A percentile compares a stretch with the other conserved stretches of the same genome.
These are phyloP conservation scores for Drosophila formosana DNA, from an alignment of 2,888 invertebrate species.

Conservation along the genomic window DNA sequence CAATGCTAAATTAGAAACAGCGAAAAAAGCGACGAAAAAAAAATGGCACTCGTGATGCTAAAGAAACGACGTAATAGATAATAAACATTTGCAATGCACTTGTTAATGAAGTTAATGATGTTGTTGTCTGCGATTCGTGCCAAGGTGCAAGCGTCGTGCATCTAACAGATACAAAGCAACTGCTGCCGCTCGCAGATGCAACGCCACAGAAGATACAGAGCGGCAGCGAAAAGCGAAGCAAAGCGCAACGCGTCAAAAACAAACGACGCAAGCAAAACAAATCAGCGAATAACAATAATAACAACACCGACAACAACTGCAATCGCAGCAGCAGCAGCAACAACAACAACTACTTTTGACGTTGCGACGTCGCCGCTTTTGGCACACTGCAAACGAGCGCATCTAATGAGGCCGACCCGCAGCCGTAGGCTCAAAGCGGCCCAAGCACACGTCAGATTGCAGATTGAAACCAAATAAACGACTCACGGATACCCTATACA, in stretches of 20 bases:
- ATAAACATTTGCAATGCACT: constrained; percentile 65
- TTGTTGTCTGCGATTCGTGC: constrained; percentile 66
- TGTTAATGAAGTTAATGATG: constrained; percentile 74
- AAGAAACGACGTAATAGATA: constrained; percentile 53
- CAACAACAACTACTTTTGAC: constrained; percentile 33
- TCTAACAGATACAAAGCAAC: constrained; percentile 55
- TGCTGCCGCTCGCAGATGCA: constrained; percentile 19
- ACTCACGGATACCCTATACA: constrained; percentile 22
- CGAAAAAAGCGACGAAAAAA: constrained; percentile 1
- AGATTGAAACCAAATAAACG: background rate
- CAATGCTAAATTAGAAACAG: background rate
- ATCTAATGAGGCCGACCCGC: constrained; percentile 68
- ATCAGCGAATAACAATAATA: constrained; percentile 61
- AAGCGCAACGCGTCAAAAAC: constrained; percentile 59
- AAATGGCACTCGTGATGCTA: constrained; percentile 22
- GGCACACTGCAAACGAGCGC: constrained; percentile 65
- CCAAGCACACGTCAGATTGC: constrained; percentile 28
- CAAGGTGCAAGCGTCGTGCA: constrained; percentile 69
- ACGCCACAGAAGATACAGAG: background rate
- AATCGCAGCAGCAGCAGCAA: constrained; percentile 15
- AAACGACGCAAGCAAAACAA: constrained; percentile 71
- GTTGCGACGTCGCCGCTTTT: constrained; percentile 43
- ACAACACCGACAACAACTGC: constrained; percentile 20
- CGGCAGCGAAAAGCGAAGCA: constrained; percentile 53
- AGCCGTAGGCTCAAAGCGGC: constrained; percentile 42